A percentile compares a stretch with the other conserved stretches of the same genome.
Evolutionary conservation across 2,888 invertebrate genomes (phyloP).

Genomic region (Steromphala cineraria): DNA sequence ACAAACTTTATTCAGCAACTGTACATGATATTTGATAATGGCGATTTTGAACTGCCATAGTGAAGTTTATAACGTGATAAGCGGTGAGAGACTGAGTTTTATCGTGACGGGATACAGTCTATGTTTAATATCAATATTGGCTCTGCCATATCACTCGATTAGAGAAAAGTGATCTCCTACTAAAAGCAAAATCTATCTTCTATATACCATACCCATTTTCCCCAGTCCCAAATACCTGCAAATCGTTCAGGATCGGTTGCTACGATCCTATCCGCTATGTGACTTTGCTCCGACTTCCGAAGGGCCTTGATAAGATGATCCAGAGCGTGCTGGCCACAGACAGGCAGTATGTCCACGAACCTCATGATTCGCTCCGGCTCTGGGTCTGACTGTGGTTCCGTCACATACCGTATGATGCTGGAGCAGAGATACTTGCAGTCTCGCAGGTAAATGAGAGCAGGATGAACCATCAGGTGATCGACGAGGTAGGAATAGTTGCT

Average conservation of each 20-base stretch:
- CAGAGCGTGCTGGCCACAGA: background rate
- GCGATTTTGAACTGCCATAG: no score
- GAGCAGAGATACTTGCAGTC: background rate
- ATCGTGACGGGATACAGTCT: no score
- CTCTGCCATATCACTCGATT: no score
- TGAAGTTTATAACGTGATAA: no score
- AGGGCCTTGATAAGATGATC: background rate
- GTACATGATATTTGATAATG: no score
- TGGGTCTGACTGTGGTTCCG: background rate
- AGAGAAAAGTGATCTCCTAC: no score
- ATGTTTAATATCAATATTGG: no score
- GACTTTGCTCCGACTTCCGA: background rate
- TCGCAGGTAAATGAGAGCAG: background rate
- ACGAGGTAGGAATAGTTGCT: background rate
- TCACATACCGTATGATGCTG: background rate
- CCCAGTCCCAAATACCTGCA: no score
- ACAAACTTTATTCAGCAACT: no score
- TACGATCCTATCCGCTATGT: background rate
- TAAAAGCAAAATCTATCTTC: no score
- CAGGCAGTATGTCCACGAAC: background rate
- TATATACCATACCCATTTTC: no score
- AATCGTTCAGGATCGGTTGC: background rate
- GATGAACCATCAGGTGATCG: background rate
- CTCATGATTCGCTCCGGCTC: background rate
- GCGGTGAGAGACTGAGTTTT: no score